Evolutionary conservation across 2,888 invertebrate genomes (phyloP).

Genomic region (Limenitis camilla): DNA sequence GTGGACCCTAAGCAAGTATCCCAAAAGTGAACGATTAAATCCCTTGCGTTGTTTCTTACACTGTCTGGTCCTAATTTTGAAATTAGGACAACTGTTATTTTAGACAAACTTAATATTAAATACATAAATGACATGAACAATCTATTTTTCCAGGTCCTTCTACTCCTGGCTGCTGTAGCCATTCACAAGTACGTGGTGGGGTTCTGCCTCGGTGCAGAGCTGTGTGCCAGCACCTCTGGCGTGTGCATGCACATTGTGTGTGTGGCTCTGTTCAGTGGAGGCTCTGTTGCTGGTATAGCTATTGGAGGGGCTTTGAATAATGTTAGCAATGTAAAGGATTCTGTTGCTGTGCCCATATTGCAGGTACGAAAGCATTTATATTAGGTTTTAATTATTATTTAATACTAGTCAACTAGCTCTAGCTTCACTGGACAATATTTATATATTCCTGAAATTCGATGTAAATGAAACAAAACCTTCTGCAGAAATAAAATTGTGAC

Average conservation of each 20-base stretch:
- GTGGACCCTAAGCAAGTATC: too few species aligned
- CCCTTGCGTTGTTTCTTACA: too few species aligned
- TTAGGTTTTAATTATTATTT: too few species aligned
- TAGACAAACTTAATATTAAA: too few species aligned
- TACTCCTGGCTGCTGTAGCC: constrained; percentile 80
- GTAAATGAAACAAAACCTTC: too few species aligned
- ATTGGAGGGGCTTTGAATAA: constrained; percentile 77
- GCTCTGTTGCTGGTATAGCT: constrained; percentile 80
- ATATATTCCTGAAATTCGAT: too few species aligned
- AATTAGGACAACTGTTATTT: too few species aligned
- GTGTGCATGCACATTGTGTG: constrained; percentile 71
- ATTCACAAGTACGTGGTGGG: constrained; percentile 88
- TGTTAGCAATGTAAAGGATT: constrained; percentile 60
- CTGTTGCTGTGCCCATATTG: constrained; percentile 73
- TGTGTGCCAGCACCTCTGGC: constrained; percentile 69
- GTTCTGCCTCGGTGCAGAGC: constrained; percentile 86
- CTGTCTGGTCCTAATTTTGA: too few species aligned
- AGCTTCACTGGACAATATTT: too few species aligned
- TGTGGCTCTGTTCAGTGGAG: constrained; percentile 78
- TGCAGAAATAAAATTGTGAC: too few species aligned
- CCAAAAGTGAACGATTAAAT: too few species aligned
- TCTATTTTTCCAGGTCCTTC: constrained; percentile 73
- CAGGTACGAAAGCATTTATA: constrained; percentile 75
- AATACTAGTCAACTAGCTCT: too few species aligned
- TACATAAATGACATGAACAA: neutral